Evolutionary conservation across 2,113 vertebrate genomes (phyloP), one percentile per base, ranked within the genome.

Genomic region (Charina bottae): DNA sequence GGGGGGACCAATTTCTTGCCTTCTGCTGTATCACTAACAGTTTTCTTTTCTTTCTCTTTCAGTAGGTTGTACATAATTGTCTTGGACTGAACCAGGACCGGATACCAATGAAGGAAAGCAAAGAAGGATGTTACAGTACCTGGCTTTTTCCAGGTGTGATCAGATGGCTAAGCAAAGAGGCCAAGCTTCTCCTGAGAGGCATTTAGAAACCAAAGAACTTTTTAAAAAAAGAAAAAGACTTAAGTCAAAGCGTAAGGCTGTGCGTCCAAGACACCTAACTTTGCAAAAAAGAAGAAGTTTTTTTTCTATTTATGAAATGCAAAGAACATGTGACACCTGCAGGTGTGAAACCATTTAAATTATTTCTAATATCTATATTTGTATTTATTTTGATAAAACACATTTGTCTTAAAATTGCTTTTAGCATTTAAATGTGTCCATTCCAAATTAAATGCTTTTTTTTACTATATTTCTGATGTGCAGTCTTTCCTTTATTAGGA

Each of bases 371-470:
- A 93, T 97, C 97, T 98, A 92, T 97, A 97, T 96, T 96, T 98
- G 97, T 99, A 99, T 99, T 99, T 99, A 99, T 99, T 99, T 98
- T 96, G 97, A 98, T 98, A 98, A 98, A 91, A 90, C 94, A 92
- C 96, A 96, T 92, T 92, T 90, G 96, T 96, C 96, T 97, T 98
- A 97, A 97, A 97, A 97, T 97, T 95, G 95, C 96, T 97, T 97
- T 28, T 97, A 97, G 93, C 96, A 96, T 92, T 95, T 91, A 58
- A 84, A 64, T 91, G 93, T 96, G 96, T 94, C 94, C 97, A 96
- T 97, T 96, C 97, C 96, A 94, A 97, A 98, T 98, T 97, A 98
- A 98, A 92, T 19, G 90, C 93, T 93, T 90, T 96, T 97, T 94
- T 95, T 95, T 96, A 96, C 92, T 89, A 46, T 85, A 42, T 26